phyloP scores from a whole-genome alignment of 2,888 invertebrate species.

The Malthinus seriepunctatus region DNA sequence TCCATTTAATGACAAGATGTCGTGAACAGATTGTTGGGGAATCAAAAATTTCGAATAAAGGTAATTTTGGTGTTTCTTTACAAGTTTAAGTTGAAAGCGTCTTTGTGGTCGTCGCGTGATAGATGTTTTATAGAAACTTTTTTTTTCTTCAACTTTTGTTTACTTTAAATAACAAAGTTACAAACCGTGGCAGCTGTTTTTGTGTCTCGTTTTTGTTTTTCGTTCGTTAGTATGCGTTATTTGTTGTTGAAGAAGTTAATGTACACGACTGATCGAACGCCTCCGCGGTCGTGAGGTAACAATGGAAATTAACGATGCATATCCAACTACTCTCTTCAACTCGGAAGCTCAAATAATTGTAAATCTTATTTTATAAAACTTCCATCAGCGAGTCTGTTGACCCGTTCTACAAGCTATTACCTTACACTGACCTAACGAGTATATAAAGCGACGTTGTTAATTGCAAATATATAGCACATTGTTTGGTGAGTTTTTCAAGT shows the following conservation, averaged over 20 bases:
- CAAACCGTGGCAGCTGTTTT: conserved; percentile 15
- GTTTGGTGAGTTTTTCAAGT: background rate
- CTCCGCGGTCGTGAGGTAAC: conserved; percentile 14
- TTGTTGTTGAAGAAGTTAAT: conserved; percentile 1
- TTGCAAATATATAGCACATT: background rate
- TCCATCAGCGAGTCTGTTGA: conserved; percentile 32
- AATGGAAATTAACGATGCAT: conserved; percentile 30
- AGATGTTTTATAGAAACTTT: background rate
- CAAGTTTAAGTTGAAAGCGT: background rate
- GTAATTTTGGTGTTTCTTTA: conserved; percentile 5
- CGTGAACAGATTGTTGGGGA: conserved; percentile 12
- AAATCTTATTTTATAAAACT: conserved; percentile 24
- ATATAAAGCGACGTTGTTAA: background rate
- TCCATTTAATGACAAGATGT: conserved; percentile 11
- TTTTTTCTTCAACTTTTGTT: conserved; percentile 16
- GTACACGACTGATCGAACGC: conserved; percentile 3
- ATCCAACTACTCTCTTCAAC: conserved; percentile 21
- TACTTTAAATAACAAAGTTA: conserved; percentile 18
- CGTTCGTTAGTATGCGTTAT: conserved; percentile 1
- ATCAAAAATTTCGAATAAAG: conserved; percentile 6
- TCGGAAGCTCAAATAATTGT: conserved; percentile 31
- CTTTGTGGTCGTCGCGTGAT: conserved; percentile 22
- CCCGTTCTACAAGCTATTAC: conserved; percentile 30
- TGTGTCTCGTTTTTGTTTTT: conserved; percentile 4
- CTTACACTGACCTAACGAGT: conserved; percentile 19